A percentile compares a stretch with the other conserved stretches of the same genome.
phyloP scores from a whole-genome alignment of 30 jellyfish, hydroid and myxozoan species.

The Pseudorhiza aurosa region DNA sequence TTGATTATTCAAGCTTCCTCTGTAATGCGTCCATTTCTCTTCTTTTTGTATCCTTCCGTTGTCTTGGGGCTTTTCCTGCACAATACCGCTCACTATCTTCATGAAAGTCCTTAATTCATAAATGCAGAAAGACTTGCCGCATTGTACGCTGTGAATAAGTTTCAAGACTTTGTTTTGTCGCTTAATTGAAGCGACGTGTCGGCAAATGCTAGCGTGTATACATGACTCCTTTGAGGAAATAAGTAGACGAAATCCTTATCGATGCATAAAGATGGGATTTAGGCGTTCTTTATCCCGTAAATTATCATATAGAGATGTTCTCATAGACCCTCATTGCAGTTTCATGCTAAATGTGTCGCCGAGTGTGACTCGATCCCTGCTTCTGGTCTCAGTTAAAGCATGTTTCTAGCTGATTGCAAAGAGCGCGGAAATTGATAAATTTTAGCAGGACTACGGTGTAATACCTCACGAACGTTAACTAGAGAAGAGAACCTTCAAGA shows the following conservation, averaged over 20 bases:
- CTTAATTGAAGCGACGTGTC: constrained; percentile 41
- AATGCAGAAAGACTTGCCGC: constrained; percentile 45
- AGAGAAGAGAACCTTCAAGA: too few relatives aligned
- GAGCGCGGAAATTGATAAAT: too few relatives aligned
- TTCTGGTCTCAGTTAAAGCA: too few relatives aligned
- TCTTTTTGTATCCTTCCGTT: constrained; percentile 38
- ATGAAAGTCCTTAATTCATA: constrained; percentile 19
- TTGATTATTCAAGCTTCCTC: constrained; percentile 2
- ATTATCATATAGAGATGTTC: constrained; percentile 32
- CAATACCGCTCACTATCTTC: constrained; percentile 38
- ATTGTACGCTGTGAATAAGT: constrained; percentile 20
- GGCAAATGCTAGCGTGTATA: constrained; percentile 43
- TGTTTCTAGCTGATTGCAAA: too few relatives aligned
- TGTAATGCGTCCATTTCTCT: constrained; percentile 14
- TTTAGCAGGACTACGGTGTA: too few relatives aligned
- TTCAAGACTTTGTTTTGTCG: constrained; percentile 27
- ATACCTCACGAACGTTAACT: too few relatives aligned
- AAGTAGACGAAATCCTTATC: constrained; percentile 6
- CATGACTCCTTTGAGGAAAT: constrained; percentile 30
- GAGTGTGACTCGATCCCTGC: too few relatives aligned
- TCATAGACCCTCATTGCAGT: too few relatives aligned
- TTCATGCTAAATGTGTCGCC: too few relatives aligned
- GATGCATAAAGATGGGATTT: background rate
- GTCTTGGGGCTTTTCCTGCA: constrained; percentile 40
- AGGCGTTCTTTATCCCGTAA: background rate